phyloP scores from a whole-genome alignment of 2,888 invertebrate species.

The Eristalis pertinax region DNA sequence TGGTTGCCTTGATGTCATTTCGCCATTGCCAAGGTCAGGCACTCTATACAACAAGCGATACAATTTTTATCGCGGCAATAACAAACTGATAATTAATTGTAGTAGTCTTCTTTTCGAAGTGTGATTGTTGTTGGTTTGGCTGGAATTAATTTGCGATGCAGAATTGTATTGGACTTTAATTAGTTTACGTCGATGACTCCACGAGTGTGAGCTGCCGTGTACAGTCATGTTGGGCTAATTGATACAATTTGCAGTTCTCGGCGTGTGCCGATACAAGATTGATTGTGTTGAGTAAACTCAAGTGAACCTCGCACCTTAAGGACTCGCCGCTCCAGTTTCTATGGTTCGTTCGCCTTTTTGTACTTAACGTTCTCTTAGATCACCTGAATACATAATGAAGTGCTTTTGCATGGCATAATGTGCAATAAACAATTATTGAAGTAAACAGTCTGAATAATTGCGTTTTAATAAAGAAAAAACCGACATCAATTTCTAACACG shows the following conservation, averaged over 20 bases:
- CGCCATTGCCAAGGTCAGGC: conserved; percentile 34
- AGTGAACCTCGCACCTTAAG: not conserved
- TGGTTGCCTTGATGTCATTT: conserved; percentile 5
- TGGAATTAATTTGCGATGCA: conserved; percentile 7
- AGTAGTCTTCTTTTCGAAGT: not conserved
- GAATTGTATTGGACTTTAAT: conserved; percentile 33
- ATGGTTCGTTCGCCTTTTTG: not conserved
- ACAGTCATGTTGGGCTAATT: not conserved
- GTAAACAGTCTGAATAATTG: not conserved
- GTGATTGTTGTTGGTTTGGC: not conserved
- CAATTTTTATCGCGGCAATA: not conserved
- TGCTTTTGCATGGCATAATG: not conserved
- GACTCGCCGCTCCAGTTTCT: not conserved
- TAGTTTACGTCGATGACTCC: not conserved
- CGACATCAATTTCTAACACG: conserved; percentile 1
- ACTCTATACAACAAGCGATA: not conserved
- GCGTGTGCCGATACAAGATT: no score
- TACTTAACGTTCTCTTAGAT: not conserved
- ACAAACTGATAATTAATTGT: conserved; percentile 42
- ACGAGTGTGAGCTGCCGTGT: not conserved
- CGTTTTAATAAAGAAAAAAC: not conserved
- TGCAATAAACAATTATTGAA: conserved; percentile 8
- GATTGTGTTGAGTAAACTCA: not conserved
- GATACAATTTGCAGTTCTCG: not conserved
- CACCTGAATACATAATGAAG: not conserved